Base-by-base conservation (phyloP, 2,113 vertebrate species). In the Accipiter cooperii region DNA sequence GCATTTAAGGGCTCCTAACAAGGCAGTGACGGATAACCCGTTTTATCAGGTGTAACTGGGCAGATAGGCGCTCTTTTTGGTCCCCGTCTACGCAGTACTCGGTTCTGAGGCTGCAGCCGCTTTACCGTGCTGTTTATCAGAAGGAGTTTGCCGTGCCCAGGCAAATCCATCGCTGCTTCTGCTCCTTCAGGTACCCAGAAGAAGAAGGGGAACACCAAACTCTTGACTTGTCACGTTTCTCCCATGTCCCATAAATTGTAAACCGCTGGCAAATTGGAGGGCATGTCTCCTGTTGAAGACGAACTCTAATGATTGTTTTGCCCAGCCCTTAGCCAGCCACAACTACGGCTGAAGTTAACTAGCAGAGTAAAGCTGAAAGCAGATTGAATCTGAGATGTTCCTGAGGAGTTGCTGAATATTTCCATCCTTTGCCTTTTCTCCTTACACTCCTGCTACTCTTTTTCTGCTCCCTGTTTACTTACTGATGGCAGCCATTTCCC, bases 31-130 rank as follows among this genome's bases (percentile, higher is more conserved):
- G 73, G 16, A 34, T 14, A 66, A 25, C 2, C 16, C 4, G 1
- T 60, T 75, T 60, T 70, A 36, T 17, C 46, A 46, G 51, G 22
- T 4, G 3, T 36, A 82, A 24, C 16, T 51, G 38, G 31, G n/a
- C 29, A 51, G 38, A 7, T 61, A 8, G 3, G 5, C 19, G 28
- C 13, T 54, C 10, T 49, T 73, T 51, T 47, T n/a, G 8, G 7
- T 55, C 24, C 52, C 12, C 2, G 1, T 4, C 5, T 12, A 10
- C 0, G 0, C 31, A 36, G 20, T 9, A 5, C 13, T 33, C 2
- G 5, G 29, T 47, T 16, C 5, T 11, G 61, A 46, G 22, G 38
- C 21, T 82, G 33, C 34, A 36, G 34, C 24, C 36, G 6, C 38
- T 26, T 83, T 40, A 34, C 9, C 16, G 5, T 49, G 61, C 19